Conservation (phyloP, 2,797 vertebrate genomes). For the Bradypus variegatus region DNA sequence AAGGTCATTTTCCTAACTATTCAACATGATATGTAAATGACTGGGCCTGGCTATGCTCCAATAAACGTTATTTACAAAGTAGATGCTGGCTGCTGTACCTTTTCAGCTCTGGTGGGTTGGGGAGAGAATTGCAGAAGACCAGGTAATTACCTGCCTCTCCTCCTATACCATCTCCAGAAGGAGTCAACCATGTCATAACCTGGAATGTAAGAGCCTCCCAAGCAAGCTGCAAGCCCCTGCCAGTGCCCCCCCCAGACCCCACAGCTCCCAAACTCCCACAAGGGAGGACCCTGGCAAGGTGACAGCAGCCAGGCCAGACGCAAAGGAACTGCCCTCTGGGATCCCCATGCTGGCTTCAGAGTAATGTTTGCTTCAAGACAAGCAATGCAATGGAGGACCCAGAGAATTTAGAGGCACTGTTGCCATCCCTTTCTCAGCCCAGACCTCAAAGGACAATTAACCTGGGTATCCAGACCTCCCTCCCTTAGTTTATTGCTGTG, state of each 20-base stretch:
- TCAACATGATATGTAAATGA: neutral
- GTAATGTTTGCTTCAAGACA: neutral
- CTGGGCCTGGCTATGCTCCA: no score
- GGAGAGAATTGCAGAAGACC: neutral
- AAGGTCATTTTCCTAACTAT: neutral
- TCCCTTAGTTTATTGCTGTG: conserved; percentile 60
- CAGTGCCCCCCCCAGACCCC: neutral
- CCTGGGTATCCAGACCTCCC: conserved; percentile 50
- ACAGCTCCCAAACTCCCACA: neutral
- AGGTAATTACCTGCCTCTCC: neutral
- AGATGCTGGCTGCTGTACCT: neutral
- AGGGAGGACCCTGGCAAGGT: neutral
- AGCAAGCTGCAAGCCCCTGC: neutral
- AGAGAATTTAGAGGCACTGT: conserved; percentile 3
- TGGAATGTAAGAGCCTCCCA: neutral
- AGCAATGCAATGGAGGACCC: neutral
- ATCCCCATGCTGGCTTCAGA: neutral
- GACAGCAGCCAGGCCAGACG: neutral
- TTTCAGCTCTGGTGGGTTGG: neutral
- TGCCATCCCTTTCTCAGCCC: conserved; percentile 24
- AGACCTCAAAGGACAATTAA: conserved; percentile 63
- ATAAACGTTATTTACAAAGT: neutral
- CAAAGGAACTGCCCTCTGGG: accelerated
- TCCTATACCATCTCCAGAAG: no score
- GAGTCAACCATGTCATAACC: neutral